phyloP scores from a whole-genome alignment of 2,797 vertebrate genomes.

The Halcyon chelicuti region DNA sequence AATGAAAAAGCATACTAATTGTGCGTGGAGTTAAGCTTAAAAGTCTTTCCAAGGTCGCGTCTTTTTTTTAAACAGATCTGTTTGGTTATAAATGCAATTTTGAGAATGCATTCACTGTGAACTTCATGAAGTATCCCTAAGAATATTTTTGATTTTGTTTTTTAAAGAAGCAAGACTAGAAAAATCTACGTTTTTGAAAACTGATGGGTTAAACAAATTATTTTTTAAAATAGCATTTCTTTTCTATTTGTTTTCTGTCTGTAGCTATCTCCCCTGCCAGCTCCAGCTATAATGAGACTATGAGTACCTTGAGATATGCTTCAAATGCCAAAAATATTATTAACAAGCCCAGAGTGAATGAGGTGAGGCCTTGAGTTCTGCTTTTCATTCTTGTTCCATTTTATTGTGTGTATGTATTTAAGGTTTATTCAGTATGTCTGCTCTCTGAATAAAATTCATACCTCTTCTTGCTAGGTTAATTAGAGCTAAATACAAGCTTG shows the following conservation, averaged over 20 bases:
- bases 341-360: constrained; percentile 95
- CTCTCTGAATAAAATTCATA: neutral
- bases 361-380: constrained; percentile 81
- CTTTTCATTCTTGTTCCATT: neutral
- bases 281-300: constrained; percentile 93
- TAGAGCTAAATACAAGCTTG: neutral
- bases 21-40: neutral
- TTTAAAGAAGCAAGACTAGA: neutral
- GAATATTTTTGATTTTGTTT: neutral
- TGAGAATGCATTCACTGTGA: neutral
- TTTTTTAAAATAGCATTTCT: neutral
- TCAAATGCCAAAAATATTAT: constrained; percentile 95
- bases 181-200: neutral
- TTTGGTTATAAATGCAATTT: neutral
- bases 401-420: neutral
- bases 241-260: constrained; percentile 39
- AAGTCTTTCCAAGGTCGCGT: neutral
- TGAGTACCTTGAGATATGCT: constrained; percentile 96
- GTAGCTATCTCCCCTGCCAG: constrained; percentile 94
- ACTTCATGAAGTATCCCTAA: neutral
- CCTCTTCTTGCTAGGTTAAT: neutral
- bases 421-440: neutral
- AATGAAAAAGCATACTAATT: neutral
- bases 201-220: neutral
- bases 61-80: neutral